Conservation (phyloP, 2,797 vertebrate genomes). For the Atherinosoma microstoma region DNA sequence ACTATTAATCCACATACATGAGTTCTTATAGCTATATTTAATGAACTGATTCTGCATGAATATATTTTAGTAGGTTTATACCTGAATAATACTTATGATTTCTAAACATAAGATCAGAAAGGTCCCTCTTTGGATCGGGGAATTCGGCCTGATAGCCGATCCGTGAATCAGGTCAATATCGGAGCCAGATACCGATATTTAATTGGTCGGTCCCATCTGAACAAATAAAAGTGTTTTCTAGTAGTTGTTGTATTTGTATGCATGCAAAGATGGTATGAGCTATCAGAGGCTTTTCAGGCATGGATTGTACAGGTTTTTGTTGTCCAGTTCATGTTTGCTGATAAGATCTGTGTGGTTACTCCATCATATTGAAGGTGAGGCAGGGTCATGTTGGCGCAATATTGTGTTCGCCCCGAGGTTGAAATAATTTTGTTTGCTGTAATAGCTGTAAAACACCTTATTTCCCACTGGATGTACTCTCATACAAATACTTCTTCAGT, state of each 20-base stretch:
- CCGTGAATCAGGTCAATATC: too few relatives aligned
- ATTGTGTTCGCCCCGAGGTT: constrained; percentile 82
- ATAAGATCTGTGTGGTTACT: constrained; percentile 79
- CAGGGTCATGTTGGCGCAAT: constrained; percentile 81
- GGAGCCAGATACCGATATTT: too few relatives aligned
- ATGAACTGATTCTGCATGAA: too few relatives aligned
- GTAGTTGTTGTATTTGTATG: constrained; percentile 58
- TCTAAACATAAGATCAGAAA: too few relatives aligned
- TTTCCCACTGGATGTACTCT: constrained; percentile 81
- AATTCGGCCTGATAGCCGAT: too few relatives aligned
- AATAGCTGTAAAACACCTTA: constrained; percentile 85
- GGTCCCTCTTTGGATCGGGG: too few relatives aligned
- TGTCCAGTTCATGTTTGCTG: constrained; percentile 78
- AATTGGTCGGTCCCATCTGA: too few relatives aligned
- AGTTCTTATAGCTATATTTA: too few relatives aligned
- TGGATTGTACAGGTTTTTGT: constrained; percentile 55
- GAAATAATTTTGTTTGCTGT: constrained; percentile 84
- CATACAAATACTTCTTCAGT: constrained; percentile 77
- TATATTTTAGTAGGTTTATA: too few relatives aligned
- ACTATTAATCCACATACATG: too few relatives aligned
- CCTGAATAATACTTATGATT: too few relatives aligned
- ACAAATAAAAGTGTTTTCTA: neutral
- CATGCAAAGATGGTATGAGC: constrained; percentile 51
- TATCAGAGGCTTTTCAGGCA: constrained; percentile 59
- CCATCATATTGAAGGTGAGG: constrained; percentile 75